Conservation (phyloP, 2,888 invertebrate genomes). For the Apamea sordens region DNA sequence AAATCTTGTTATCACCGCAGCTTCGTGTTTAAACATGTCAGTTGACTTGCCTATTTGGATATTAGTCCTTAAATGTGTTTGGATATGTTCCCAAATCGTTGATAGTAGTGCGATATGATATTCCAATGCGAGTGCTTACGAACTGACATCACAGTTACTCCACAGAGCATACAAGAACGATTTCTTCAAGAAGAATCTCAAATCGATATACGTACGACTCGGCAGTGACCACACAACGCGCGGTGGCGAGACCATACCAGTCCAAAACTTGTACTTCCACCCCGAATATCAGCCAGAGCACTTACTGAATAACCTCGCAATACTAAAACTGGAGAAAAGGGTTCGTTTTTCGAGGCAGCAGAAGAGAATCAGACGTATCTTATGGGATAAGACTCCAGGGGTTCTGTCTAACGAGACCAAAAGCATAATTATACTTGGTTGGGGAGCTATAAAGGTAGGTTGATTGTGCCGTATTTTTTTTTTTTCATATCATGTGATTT, state of each 20-base stretch:
- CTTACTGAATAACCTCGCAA: constrained; percentile 72
- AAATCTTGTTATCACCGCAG: constrained; percentile 74
- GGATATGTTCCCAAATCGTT: neutral
- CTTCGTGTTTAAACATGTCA: constrained; percentile 76
- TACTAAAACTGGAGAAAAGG: constrained; percentile 64
- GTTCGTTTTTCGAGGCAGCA: constrained; percentile 53
- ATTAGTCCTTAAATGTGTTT: neutral
- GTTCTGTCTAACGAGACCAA: constrained; percentile 39
- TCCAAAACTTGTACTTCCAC: constrained; percentile 69
- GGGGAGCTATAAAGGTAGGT: constrained; percentile 74
- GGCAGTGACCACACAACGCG: constrained; percentile 69
- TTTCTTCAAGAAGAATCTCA: constrained; percentile 48
- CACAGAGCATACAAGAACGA: constrained; percentile 66
- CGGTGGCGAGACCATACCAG: constrained; percentile 67
- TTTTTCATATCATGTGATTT: neutral
- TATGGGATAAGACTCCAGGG: constrained; percentile 58
- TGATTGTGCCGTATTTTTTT: neutral
- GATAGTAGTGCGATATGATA: neutral
- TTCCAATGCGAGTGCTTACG: neutral
- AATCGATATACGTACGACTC: constrained; percentile 67
- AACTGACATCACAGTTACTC: neutral
- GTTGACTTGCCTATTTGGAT: constrained; percentile 18
- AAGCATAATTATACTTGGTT: constrained; percentile 72
- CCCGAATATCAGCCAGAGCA: constrained; percentile 68
- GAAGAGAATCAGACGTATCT: constrained; percentile 69